Base-by-base conservation (phyloP, 2,888 invertebrate genomes). In the Stenolophus ochropezus region DNA sequence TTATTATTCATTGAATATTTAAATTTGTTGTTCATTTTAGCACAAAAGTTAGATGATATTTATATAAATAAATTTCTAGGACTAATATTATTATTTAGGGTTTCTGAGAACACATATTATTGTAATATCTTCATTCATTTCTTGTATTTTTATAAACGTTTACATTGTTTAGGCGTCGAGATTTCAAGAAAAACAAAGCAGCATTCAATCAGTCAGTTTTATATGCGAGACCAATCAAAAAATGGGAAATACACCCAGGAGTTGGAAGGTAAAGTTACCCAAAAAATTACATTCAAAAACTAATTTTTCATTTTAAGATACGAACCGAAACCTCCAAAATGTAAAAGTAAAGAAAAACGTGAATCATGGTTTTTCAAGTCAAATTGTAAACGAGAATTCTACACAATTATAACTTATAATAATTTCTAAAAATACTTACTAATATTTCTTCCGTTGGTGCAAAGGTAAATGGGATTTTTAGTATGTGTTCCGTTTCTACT, bases 171-270 rank as follows among this genome's bases (percentile, higher is more conserved):
- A 78, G 78, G 8, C n/a, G 14, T 3, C 21, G 23, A 18, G 23
- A 2, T 14, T n/a, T 53, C 1, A 56, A 69, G 18, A 1, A 84
- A 51, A 84, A 83, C 11, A 77, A 83, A 65, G 82, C 86, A 58
- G 84, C 87, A 0, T 88, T 89, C 77, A 85, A 86, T 77, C 84
- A 85, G n/a, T 87, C 88, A 0, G 84, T 85, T 20, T 25, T 81
- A 2, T 56, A 86, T 18, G 86, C 86, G 0, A 83, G 88, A 21
- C 87, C 87, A 25, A 86, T 85, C 0, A 82, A 83, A 1, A 84
- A 85, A 56, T 88, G 88, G 88, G 84, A 82, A 16, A 87, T 89
- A 42, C 84, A 84, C 25, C 89, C 89, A 0, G 89, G 89, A 1
- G 88, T 88, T 6, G 89, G 88, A 23, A 84, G 89, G 65, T 89